Percentiles rank a stretch among this genome's conserved stretches.
phyloP scores from a whole-genome alignment of 2,888 invertebrate species.

The Caenorhabditis sp. region DNA sequence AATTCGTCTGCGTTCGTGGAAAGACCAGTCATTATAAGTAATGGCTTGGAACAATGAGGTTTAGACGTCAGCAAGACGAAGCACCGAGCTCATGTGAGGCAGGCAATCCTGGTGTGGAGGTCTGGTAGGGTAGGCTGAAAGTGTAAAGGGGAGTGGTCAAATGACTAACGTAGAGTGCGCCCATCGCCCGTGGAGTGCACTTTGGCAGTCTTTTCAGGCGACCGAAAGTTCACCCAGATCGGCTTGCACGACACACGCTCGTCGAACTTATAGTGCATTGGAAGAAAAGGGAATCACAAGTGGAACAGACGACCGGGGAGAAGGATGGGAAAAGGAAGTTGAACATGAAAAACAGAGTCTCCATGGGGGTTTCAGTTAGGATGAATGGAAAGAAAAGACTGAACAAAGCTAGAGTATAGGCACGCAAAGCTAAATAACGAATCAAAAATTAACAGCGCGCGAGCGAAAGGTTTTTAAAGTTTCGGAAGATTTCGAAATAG shows the following conservation, averaged over 20 bases:
- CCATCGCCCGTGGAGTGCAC: conserved; percentile 39
- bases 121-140: conserved; percentile 13
- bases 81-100: not conserved
- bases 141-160: conserved; percentile 12
- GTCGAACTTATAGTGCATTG: conserved; percentile 50
- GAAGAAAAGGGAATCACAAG: conserved; percentile 24
- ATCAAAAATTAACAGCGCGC: conserved; percentile 6
- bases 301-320: not conserved
- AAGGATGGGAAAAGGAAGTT: not conserved
- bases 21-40: conserved; percentile 10
- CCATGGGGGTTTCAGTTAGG: not conserved
- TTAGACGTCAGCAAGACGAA: conserved; percentile 19
- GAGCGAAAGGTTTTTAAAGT: not conserved
- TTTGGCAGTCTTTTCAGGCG: conserved; percentile 25
- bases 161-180: conserved; percentile 47
- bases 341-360: not conserved
- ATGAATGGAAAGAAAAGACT: not conserved
- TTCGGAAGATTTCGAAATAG: conserved; percentile 15
- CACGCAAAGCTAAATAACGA: not conserved
- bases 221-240: conserved; percentile 49
- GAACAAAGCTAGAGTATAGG: not conserved
- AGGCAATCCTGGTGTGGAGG: conserved; percentile 9
- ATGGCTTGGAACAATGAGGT: not conserved
- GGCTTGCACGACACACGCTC: conserved; percentile 41
- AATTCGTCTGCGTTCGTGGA: not conserved